Base-by-base conservation (phyloP, 2,888 invertebrate genomes). In the Disparrhopalites patrizii region DNA sequence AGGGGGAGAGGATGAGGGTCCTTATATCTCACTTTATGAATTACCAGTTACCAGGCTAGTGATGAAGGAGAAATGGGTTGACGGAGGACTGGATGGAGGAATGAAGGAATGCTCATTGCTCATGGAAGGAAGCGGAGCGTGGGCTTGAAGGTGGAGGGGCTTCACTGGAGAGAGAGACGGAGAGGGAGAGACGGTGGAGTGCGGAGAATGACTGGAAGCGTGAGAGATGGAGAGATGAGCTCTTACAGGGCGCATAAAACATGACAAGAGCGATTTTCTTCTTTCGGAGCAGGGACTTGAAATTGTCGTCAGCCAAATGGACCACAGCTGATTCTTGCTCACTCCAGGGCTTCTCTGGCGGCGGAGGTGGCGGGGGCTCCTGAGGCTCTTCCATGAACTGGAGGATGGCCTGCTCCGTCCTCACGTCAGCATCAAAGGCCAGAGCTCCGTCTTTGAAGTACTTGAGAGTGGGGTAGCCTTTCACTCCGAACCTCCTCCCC, bases 181-280 rank as follows among this genome's bases (percentile, higher is more conserved):
- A n/a, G n/a, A n/a, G n/a, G n/a, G n/a, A n/a, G n/a, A n/a, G n/a
- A n/a, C n/a, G n/a, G n/a, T n/a, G n/a, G n/a, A n/a, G n/a, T n/a
- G n/a, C n/a, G n/a, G n/a, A n/a, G n/a, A n/a, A n/a, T n/a, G n/a
- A n/a, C n/a, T n/a, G n/a, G n/a, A n/a, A n/a, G n/a, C n/a, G n/a
- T n/a, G n/a, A n/a, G n/a, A n/a, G n/a, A n/a, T n/a, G n/a, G n/a
- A n/a, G n/a, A n/a, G n/a, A n/a, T n/a, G n/a, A n/a, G n/a, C n/a
- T 86, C 89, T 85, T 81, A 93, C 93, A 94, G 13, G 93, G 93
- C 0, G 93, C 93, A 79, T 93, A 93, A 80, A 93, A 94, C 87
- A 93, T 92, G 66, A 93, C 87, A 57, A 94, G 77, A 1, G 88
- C 89, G 80, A 93, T 91, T 76, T 91, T 92, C 80, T 91, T 88